These are phyloP conservation scores for Solea solea DNA, from an alignment of 2,113 vertebrate genomes.

Conservation along the genomic window DNA sequence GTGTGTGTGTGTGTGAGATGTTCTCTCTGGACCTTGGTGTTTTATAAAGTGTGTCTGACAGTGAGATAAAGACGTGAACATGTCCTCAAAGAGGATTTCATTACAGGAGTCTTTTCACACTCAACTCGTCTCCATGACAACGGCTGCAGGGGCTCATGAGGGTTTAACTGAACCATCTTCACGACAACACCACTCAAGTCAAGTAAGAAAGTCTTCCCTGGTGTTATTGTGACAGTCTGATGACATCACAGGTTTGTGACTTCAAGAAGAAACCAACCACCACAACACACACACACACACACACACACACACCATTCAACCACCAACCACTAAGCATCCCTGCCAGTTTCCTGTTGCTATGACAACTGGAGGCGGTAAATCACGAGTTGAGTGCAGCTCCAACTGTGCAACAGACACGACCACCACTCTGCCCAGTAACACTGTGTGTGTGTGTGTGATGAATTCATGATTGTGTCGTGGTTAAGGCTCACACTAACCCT, in stretches of 20 bases:
- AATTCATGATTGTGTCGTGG: conserved; percentile 28
- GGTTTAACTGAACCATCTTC: too few relatives aligned
- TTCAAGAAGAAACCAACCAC: conserved; percentile 31
- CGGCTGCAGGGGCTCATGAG: not conserved
- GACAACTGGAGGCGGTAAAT: conserved; percentile 75
- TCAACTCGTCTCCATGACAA: not conserved
- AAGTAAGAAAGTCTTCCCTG: too few relatives aligned
- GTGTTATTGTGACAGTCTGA: not conserved
- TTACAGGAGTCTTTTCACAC: too few relatives aligned
- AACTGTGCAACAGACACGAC: conserved; percentile 44
- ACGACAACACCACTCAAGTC: too few relatives aligned
- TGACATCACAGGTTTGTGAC: conserved; percentile 31
- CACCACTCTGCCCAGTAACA: conserved; percentile 8
- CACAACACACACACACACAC: conserved; percentile 9
- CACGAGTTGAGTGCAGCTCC: conserved; percentile 51
- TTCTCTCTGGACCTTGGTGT: too few relatives aligned
- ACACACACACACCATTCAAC: not conserved
- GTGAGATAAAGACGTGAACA: too few relatives aligned
- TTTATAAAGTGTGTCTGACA: too few relatives aligned
- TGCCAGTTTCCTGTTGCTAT: conserved; percentile 71
- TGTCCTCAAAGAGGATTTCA: too few relatives aligned
- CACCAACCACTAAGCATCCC: conserved; percentile 31
- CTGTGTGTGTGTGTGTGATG: conserved; percentile 16
- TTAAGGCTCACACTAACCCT: not conserved
- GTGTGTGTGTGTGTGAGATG: too few relatives aligned